Evolutionary conservation across 2,113 vertebrate genomes (phyloP).

Genomic region (Melozone crissalis): DNA sequence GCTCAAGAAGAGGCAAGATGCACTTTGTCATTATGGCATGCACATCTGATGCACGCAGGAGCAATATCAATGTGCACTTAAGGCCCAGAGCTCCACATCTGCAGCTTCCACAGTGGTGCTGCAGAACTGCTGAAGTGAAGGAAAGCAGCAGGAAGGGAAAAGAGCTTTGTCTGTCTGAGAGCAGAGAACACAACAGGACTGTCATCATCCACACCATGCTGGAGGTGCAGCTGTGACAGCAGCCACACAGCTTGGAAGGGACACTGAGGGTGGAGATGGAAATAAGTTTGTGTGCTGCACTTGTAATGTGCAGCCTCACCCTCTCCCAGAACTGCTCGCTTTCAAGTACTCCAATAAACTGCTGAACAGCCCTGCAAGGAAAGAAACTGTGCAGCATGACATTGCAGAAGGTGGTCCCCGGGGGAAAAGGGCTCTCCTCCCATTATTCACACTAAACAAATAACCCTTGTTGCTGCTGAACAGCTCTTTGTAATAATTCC

Average conservation of each 20-base stretch:
- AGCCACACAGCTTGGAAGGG: not conserved
- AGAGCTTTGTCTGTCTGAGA: not conserved
- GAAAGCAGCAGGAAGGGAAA: not conserved
- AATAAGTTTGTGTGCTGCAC: not conserved
- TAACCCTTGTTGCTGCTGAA: not conserved
- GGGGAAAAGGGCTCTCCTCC: not conserved
- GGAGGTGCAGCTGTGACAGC: not conserved
- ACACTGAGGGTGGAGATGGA: not conserved
- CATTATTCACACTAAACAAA: not conserved
- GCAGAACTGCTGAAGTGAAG: not conserved
- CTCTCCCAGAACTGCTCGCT: not conserved
- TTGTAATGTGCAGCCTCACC: not conserved
- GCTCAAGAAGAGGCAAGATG: not conserved
- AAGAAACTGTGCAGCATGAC: not conserved
- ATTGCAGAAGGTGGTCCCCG: not conserved
- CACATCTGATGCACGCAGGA: not conserved
- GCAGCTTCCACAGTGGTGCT: not conserved
- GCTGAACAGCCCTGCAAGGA: not conserved
- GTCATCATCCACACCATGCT: rapidly evolving
- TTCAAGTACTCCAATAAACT: not conserved
- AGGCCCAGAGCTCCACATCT: not conserved
- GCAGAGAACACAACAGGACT: not conserved
- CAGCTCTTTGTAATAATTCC: not conserved
- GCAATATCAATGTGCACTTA: not conserved
- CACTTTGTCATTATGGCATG: not conserved